Conservation (phyloP, 2,888 invertebrate species). For the Ophion obscuratus region DNA sequence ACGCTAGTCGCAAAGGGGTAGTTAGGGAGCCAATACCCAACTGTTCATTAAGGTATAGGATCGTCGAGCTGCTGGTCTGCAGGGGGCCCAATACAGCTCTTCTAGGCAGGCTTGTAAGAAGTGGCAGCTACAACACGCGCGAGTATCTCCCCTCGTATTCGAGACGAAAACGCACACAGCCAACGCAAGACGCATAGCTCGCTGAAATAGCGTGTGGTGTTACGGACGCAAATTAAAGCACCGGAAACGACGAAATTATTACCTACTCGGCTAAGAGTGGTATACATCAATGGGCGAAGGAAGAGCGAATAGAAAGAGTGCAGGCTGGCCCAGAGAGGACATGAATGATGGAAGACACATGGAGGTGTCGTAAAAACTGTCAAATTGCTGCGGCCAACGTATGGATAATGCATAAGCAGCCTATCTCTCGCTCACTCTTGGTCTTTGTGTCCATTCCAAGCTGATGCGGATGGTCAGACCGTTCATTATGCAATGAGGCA, state of each 20-base stretch:
- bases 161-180: slow-evolving; percentile 42
- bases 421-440: background rate
- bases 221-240: slow-evolving; percentile 58
- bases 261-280: slow-evolving; percentile 45
- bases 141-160: background rate
- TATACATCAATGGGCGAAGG: slow-evolving; percentile 45
- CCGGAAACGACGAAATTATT: slow-evolving; percentile 65
- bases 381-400: slow-evolving; percentile 63
- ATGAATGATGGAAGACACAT: slow-evolving; percentile 29
- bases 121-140: slow-evolving; percentile 49
- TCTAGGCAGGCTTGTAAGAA: slow-evolving; percentile 71
- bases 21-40: slow-evolving; percentile 74
- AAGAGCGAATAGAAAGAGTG: slow-evolving; percentile 24
- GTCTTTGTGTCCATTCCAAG: background rate
- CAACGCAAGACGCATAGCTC: slow-evolving; percentile 36
- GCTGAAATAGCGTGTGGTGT: slow-evolving; percentile 43
- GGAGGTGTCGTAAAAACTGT: slow-evolving; percentile 65
- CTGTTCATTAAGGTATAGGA: slow-evolving; percentile 74
- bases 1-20: slow-evolving; percentile 63
- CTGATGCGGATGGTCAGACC: slow-evolving; percentile 56
- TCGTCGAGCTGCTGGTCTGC: slow-evolving; percentile 57
- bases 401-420: slow-evolving; percentile 68
- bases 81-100: slow-evolving; percentile 61
- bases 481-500: slow-evolving; percentile 68
- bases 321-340: slow-evolving; percentile 14